phyloP scores from a whole-genome alignment of 2,113 vertebrate genomes.

The Centropus bengalensis region DNA sequence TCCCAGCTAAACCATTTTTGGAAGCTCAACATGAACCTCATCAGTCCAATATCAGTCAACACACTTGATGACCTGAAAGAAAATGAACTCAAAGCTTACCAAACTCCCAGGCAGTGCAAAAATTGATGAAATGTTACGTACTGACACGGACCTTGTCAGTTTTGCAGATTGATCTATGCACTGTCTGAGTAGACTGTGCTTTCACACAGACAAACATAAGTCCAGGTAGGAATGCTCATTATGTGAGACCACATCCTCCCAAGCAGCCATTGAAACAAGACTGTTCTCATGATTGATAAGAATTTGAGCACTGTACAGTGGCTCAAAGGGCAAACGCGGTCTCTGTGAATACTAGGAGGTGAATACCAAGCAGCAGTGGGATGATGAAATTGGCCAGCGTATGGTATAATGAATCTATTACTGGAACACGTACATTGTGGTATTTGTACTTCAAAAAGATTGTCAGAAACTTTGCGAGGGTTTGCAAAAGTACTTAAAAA shows the following conservation, averaged over 20 bases:
- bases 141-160: not conserved
- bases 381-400: not conserved
- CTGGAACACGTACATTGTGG: not conserved
- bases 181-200: not conserved
- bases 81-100: conserved; percentile 6
- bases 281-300: not conserved
- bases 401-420: not conserved
- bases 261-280: not conserved
- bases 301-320: not conserved
- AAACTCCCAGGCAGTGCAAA: not conserved
- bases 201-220: not conserved
- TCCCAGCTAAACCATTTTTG: not conserved
- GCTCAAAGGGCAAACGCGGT: conserved; percentile 12
- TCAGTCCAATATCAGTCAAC: not conserved
- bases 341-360: not conserved
- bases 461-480: not conserved
- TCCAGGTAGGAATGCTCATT: not conserved
- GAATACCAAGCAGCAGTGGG: not conserved
- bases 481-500: not conserved
- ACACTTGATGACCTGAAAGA: not conserved
- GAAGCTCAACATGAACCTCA: conserved; percentile 15
- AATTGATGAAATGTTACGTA: conserved; percentile 26
- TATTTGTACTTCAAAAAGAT: not conserved
- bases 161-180: not conserved
- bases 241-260: not conserved